Conservation (phyloP, 2,888 invertebrate species). For the Ectropis crepuscularia region DNA sequence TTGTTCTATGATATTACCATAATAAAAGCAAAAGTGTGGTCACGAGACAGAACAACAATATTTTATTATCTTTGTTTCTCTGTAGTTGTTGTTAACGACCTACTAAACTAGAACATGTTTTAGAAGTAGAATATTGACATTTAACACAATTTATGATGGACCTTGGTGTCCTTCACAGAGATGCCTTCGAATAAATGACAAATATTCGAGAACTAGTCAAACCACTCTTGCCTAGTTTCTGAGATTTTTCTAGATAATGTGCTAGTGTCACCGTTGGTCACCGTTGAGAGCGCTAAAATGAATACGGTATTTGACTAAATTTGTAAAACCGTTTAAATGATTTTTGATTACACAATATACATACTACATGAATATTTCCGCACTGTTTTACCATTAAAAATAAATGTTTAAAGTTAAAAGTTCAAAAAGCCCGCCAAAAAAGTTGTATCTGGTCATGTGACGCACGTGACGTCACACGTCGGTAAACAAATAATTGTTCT, state of each 20-base stretch:
- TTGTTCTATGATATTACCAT: not conserved
- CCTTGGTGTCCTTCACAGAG: conserved; percentile 7
- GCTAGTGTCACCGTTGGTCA: no score
- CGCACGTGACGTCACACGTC: no score
- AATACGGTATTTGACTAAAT: no score
- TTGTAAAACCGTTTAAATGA: no score
- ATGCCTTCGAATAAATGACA: not conserved
- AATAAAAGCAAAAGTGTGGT: conserved; percentile 10
- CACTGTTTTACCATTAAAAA: no score
- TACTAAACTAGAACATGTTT: conserved; percentile 8
- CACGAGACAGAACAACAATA: not conserved
- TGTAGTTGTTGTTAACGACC: not conserved
- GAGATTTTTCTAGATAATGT: conserved; percentile 10
- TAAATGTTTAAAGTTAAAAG: no score
- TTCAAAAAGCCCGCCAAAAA: no score
- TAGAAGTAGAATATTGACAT: conserved; percentile 8
- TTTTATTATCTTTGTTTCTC: not conserved
- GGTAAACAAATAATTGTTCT: no score
- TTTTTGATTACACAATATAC: no score
- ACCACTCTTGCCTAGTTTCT: not conserved
- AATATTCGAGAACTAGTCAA: conserved; percentile 2
- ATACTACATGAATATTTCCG: no score
- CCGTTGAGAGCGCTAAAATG: no score
- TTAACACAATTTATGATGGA: conserved; percentile 9
- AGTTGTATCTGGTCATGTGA: no score